Evolutionary conservation across 2,113 vertebrate species (phyloP), one percentile per base, ranked within the genome.

Genomic region (Peucedramus taeniatus): DNA sequence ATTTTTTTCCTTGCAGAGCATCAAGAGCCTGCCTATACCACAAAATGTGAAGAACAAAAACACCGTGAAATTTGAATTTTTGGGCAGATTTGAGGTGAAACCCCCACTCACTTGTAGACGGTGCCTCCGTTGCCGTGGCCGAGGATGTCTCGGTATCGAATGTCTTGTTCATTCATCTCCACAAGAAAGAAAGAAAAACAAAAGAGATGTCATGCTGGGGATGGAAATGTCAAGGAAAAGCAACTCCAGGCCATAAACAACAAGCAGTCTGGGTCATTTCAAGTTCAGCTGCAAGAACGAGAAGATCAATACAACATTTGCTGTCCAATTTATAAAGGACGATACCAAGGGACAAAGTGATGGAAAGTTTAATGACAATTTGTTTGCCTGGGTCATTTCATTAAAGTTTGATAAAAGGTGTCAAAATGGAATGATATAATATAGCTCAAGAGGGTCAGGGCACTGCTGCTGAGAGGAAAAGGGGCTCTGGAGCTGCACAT

Each of bases 121-220:
- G 99, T 99, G 90, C 99, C 99, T 92, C 99, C 99, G 65, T 99
- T 99, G 97, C 99, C 99, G 90, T 99, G 99, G 90, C 99, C 99
- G 63, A 99, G 99, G 96, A 99, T 99, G 97, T 99, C 99, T 97
- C 99, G 99, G 97, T 99, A 99, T 95, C 98, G 98, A 97, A 99
- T 99, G 98, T 99, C 99, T 97, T 99, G 99, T 97, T 99, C 99
- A 98, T 99, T 99, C 98, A 99, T 99, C 99, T 99, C 98, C 96
- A 98, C 86, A 79, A 97, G 96, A 97, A 98, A 98, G 96, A 97
- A 97, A 98, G 96, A 98, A 98, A 98, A 98, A 98, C 97, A 98
- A 97, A 97, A 98, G 98, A 97, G 95, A 97, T 98, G 97, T 97
- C 97, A 98, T 94, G 97, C 97, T 96, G 97, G 79, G 98, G 98